Percentiles rank a stretch among this genome's conserved stretches.
Evolutionary conservation across 1,140 invertebrate genomes (phyloP).

Genomic region (Heliconius hewitsoni): DNA sequence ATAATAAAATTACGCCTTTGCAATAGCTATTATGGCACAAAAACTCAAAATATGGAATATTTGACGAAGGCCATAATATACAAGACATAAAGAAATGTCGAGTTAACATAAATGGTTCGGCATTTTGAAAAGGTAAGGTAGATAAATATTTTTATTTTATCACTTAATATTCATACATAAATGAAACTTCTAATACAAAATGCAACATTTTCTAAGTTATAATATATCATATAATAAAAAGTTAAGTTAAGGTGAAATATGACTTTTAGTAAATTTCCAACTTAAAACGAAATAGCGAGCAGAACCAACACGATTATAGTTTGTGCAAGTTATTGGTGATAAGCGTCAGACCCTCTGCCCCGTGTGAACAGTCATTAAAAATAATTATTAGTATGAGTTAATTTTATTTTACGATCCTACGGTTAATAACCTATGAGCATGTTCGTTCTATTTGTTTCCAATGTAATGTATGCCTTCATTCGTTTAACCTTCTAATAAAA

Average conservation of each 20-base stretch:
- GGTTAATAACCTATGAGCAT: conserved; percentile 9
- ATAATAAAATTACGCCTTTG: too few relatives aligned
- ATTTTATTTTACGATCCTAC: conserved; percentile 15
- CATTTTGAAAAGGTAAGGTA: too few relatives aligned
- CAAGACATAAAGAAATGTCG: too few relatives aligned
- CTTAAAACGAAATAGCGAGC: neutral
- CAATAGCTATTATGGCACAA: too few relatives aligned
- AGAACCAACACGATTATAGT: neutral
- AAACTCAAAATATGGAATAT: too few relatives aligned
- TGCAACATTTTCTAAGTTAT: neutral
- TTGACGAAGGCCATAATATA: too few relatives aligned
- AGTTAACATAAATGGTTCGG: too few relatives aligned
- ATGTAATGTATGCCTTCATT: conserved; percentile 1
- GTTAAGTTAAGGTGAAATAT: too few relatives aligned
- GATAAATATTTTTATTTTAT: too few relatives aligned
- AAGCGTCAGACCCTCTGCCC: neutral
- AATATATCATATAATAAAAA: too few relatives aligned
- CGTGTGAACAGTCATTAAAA: conserved; percentile 6
- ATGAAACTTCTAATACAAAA: neutral
- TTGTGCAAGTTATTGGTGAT: conserved; percentile 11
- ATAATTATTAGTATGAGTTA: conserved; percentile 10
- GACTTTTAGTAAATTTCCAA: neutral
- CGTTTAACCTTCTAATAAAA: neutral
- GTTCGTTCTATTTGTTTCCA: conserved; percentile 21
- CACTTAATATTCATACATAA: too few relatives aligned